These are phyloP conservation scores for Oikopleura vanhoeffeni DNA, from an alignment of 23 tunicate genomes.

Conservation along the genomic window DNA sequence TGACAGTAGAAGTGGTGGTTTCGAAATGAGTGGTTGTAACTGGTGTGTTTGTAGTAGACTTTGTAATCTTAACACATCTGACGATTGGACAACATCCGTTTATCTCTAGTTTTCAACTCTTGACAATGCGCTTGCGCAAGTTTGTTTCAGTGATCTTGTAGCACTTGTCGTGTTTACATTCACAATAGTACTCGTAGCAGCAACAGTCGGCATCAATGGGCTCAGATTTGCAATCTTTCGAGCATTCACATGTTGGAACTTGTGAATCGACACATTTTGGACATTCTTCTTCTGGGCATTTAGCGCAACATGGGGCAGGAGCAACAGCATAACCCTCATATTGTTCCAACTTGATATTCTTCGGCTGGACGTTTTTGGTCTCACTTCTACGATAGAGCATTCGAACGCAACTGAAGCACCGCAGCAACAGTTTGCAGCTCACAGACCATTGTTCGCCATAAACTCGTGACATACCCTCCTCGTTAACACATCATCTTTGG, in stretches of 20 bases:
- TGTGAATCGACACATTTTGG: neutral
- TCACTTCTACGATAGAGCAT: constrained; percentile 51
- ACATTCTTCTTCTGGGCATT: neutral
- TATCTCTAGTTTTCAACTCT: constrained; percentile 17
- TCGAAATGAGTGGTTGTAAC: neutral
- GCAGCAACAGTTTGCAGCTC: neutral
- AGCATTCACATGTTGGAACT: neutral
- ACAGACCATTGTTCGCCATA: neutral
- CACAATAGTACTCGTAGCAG: constrained; percentile 38
- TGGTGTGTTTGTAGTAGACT: neutral
- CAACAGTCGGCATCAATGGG: constrained; percentile 23
- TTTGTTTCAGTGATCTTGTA: constrained; percentile 23
- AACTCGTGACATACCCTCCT: neutral
- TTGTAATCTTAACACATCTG: neutral
- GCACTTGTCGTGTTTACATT: constrained; percentile 34
- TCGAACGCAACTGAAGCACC: constrained; percentile 3
- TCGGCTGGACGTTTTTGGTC: constrained; percentile 31
- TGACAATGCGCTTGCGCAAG: constrained; percentile 31
- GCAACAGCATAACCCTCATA: too few relatives aligned
- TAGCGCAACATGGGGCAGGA: neutral
- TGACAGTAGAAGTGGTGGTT: neutral
- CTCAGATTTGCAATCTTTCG: neutral
- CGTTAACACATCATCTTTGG: neutral
- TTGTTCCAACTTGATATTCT: too few relatives aligned
- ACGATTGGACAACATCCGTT: neutral